Conservation (phyloP, 2,797 vertebrate genomes). For the Phoeniculus purpureus region DNA sequence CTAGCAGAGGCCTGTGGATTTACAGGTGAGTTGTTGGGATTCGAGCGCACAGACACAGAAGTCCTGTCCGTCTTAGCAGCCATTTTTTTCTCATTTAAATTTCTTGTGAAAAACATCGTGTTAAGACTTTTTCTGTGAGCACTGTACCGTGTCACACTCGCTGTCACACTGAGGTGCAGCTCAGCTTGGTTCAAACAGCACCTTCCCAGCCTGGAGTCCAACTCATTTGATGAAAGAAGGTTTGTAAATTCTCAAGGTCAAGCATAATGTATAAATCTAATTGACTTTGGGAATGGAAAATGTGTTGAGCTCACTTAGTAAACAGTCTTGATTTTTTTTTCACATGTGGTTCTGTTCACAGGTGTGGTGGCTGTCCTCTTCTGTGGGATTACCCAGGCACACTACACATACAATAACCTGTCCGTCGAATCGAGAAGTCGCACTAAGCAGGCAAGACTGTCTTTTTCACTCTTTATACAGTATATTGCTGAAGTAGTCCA, state of each 20-base stretch:
- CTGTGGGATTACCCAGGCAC: slow-evolving; percentile 97
- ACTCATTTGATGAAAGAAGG: not conserved
- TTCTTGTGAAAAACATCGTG: not conserved
- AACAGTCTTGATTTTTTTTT: not conserved
- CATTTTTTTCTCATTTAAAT: not conserved
- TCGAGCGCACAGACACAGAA: not conserved
- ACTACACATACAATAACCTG: slow-evolving; percentile 97
- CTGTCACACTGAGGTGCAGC: not conserved
- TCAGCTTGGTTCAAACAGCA: not conserved
- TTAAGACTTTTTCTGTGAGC: rapidly evolving
- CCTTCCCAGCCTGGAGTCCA: not conserved
- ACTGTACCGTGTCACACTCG: not conserved
- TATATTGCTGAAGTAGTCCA: not conserved
- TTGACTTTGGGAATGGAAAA: not conserved
- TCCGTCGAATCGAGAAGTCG: slow-evolving; percentile 93
- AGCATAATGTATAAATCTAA: not conserved
- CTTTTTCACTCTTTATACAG: not conserved
- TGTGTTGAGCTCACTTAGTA: not conserved
- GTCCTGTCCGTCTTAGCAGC: not conserved
- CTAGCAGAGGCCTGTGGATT: slow-evolving; percentile 96
- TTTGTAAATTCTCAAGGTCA: not conserved
- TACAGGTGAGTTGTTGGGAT: slow-evolving; percentile 83
- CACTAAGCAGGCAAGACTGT: slow-evolving; percentile 90
- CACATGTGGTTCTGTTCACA: slow-evolving; percentile 60
- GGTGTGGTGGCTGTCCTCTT: slow-evolving; percentile 98